A percentile compares a stretch with the other conserved stretches of the same genome.
These are phyloP conservation scores for Lacanobia oleracea DNA, from an alignment of 2,888 invertebrate genomes.

Conservation along the genomic window DNA sequence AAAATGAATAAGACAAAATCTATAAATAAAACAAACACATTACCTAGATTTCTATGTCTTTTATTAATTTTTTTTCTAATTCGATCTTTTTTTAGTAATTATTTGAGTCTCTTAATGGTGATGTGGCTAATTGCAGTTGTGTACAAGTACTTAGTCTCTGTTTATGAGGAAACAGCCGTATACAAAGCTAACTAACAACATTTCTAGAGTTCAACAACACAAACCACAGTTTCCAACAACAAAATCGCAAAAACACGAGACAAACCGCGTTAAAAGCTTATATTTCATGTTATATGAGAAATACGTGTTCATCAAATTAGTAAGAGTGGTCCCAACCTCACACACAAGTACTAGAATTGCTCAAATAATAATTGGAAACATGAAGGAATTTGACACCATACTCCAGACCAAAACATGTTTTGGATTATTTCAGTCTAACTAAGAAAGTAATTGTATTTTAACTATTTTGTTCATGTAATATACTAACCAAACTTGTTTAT, in stretches of 20 bases:
- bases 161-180: background rate
- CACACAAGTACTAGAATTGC: background rate
- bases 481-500: constrained; percentile 22
- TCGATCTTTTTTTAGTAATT: background rate
- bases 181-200: constrained; percentile 1
- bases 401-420: constrained; percentile 2
- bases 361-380: constrained; percentile 51
- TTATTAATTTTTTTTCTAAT: too few species aligned
- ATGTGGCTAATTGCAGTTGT: background rate
- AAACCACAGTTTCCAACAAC: background rate
- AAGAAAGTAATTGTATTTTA: background rate
- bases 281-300: constrained; percentile 5
- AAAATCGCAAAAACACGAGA: background rate
- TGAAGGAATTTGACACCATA: constrained; percentile 24
- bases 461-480: background rate
- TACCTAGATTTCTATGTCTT: too few species aligned
- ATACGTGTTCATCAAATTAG: constrained; percentile 11
- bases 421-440: background rate
- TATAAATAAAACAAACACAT: too few species aligned
- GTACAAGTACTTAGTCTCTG: background rate
- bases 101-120: background rate
- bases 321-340: constrained; percentile 8
- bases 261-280: background rate
- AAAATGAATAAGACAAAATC: too few species aligned
- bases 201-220: background rate